Percentiles rank a stretch among this genome's conserved stretches.
Conservation (phyloP, 2,888 invertebrate species). For the Spicauda simplicius region DNA sequence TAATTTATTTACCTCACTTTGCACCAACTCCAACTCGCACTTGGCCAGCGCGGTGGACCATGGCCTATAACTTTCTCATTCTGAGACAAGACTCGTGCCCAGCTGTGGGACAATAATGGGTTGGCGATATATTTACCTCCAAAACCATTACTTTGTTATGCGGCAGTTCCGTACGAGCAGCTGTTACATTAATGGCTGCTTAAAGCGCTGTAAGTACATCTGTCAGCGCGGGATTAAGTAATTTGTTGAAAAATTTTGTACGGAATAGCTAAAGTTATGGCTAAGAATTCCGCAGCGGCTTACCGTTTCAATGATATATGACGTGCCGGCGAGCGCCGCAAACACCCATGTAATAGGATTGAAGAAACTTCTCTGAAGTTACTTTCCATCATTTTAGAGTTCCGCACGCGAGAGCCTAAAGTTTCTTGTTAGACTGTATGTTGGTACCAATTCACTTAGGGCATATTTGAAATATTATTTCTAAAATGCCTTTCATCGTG, state of each 20-base stretch:
- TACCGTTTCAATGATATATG: constrained; percentile 17
- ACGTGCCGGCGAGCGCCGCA: constrained; percentile 10
- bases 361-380: constrained; percentile 13
- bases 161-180: not conserved
- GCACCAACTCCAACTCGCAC: no score
- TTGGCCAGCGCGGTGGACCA: no score
- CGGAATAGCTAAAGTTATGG: not conserved
- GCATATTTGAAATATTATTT: no score
- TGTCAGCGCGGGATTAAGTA: not conserved
- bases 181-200: not conserved
- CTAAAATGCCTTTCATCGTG: no score
- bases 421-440: not conserved
- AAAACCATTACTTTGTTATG: not conserved
- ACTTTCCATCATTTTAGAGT: constrained; percentile 20
- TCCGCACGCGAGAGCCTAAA: constrained; percentile 11
- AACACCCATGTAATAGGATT: constrained; percentile 23
- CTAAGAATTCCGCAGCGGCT: not conserved
- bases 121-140: no score
- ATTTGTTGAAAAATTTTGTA: not conserved
- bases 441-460: no score
- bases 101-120: no score
- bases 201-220: not conserved
- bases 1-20: not conserved
- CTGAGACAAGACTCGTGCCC: no score
- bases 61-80: no score